A percentile compares a stretch with the other conserved stretches of the same genome.
Evolutionary conservation across 2,113 vertebrate species (phyloP).

Genomic region (Phyllostomus discolor): DNA sequence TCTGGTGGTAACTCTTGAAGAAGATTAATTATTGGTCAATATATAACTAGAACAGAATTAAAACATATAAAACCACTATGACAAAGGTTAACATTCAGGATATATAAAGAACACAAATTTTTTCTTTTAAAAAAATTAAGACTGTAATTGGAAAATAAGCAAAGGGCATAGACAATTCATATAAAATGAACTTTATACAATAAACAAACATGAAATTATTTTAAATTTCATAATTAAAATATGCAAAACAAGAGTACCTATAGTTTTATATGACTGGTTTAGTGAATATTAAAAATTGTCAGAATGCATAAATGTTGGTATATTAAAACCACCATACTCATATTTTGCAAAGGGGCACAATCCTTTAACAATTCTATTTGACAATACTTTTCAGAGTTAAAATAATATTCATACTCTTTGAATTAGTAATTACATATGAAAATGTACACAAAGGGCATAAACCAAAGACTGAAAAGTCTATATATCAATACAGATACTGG

Average conservation of each 20-base stretch:
- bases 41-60: neutral
- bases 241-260: neutral
- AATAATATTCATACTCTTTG: neutral
- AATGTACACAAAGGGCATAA: neutral
- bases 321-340: neutral
- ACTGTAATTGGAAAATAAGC: neutral
- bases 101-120: constrained; percentile 5
- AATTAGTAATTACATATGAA: neutral
- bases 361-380: neutral
- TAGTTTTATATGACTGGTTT: neutral
- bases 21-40: constrained; percentile 4
- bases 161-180: neutral
- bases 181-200: neutral
- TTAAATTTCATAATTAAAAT: neutral
- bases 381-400: constrained; percentile 10
- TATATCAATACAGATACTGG: neutral
- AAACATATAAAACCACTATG: neutral
- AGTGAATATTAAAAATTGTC: neutral
- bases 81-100: neutral
- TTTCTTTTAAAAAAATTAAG: neutral
- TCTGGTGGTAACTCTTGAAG: neutral
- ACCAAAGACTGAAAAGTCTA: neutral
- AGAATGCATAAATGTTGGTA: neutral
- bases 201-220: neutral
- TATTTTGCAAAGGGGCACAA: neutral